Conservation (phyloP, 1,140 invertebrate species). For the Eurytemora carolleeae region DNA sequence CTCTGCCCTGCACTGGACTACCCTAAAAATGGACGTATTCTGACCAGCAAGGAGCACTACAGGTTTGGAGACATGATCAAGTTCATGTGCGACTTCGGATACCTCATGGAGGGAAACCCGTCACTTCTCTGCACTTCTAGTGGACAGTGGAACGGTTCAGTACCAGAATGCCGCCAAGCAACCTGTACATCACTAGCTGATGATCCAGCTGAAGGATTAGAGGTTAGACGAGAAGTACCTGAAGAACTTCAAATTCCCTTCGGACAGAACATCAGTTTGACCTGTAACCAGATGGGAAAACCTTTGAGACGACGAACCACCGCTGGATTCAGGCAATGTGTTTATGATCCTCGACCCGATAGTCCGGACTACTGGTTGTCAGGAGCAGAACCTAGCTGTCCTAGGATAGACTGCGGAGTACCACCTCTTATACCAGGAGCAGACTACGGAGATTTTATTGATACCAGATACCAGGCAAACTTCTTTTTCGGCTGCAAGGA, state of each 20-base stretch:
- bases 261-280: constrained; percentile 66
- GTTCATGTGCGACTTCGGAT: constrained; percentile 89
- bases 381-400: constrained; percentile 59
- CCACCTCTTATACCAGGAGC: constrained; percentile 74
- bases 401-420: constrained; percentile 61
- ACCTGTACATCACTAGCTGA: constrained; percentile 72
- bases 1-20: constrained; percentile 60
- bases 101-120: constrained; percentile 63
- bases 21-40: constrained; percentile 68
- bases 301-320: constrained; percentile 55
- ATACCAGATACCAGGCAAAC: constrained; percentile 70
- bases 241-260: constrained; percentile 64
- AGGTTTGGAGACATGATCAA: constrained; percentile 73
- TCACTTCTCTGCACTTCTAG: constrained; percentile 65
- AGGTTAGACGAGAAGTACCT: constrained; percentile 47
- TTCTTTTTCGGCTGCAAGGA: constrained; percentile 85
- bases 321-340: constrained; percentile 69
- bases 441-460: constrained; percentile 63
- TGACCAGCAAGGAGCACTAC: constrained; percentile 52
- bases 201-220: constrained; percentile 61
- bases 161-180: constrained; percentile 59
- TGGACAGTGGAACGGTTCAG: constrained; percentile 79
- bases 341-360: constrained; percentile 70
- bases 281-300: constrained; percentile 51
- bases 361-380: constrained; percentile 73